These are phyloP conservation scores for Spilosoma lubricipeda DNA, from an alignment of 2,888 invertebrate species.

Conservation along the genomic window DNA sequence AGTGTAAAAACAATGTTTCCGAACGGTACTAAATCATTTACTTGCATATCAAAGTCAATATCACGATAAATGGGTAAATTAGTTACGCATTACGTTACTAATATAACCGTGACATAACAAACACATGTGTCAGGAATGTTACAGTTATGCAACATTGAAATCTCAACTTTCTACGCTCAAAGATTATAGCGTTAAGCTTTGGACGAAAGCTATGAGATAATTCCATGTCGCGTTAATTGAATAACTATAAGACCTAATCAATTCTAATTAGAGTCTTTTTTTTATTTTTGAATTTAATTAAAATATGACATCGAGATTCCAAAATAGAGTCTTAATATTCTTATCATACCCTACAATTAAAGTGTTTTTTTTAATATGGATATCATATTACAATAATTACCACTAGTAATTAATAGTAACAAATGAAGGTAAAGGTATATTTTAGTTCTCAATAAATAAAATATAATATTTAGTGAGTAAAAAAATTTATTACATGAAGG, in stretches of 20 bases:
- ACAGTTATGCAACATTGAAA: constrained; percentile 49
- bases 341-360: neutral
- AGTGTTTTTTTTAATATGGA: neutral
- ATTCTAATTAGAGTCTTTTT: neutral
- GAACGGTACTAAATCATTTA: constrained; percentile 27
- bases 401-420: neutral
- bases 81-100: constrained; percentile 32
- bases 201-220: neutral
- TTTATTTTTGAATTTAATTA: neutral
- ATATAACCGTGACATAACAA: constrained; percentile 47
- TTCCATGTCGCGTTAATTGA: neutral
- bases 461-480: neutral
- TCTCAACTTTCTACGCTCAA: constrained; percentile 53
- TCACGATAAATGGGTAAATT: constrained; percentile 31
- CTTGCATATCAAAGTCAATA: constrained; percentile 47
- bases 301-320: neutral
- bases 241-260: neutral
- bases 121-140: constrained; percentile 40
- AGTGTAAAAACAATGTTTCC: neutral
- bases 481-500: neutral
- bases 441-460: neutral
- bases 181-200: constrained; percentile 14
- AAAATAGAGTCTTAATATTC: neutral
- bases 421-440: no score
- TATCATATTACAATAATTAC: neutral